Percentiles rank a stretch among this genome's conserved stretches.
These are phyloP conservation scores for Volucella bombylans DNA, from an alignment of 2,888 invertebrate species.

Conservation along the genomic window DNA sequence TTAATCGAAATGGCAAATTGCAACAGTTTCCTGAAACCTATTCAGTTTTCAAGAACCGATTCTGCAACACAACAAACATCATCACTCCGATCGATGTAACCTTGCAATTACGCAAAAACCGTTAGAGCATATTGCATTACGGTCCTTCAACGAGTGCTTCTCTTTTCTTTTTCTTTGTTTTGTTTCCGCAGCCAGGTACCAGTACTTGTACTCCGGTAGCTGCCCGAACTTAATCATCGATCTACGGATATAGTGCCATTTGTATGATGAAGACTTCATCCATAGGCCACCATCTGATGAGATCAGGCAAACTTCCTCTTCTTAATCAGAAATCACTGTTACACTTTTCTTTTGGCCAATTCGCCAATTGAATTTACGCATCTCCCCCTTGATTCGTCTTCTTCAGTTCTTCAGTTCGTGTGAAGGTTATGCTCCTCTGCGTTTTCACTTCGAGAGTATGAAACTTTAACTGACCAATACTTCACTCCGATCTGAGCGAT, in stretches of 20 bases:
- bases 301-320: slow-evolving; percentile 50
- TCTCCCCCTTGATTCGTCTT: slow-evolving; percentile 19
- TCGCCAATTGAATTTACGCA: slow-evolving; percentile 38
- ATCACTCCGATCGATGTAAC: not conserved
- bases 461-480: slow-evolving; percentile 42
- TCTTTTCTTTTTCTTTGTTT: slow-evolving; percentile 10
- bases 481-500: slow-evolving; percentile 35
- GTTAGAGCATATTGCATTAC: slow-evolving; percentile 3
- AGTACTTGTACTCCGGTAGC: too few species aligned
- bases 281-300: not conserved
- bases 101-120: not conserved
- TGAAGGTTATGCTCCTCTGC: slow-evolving; percentile 67
- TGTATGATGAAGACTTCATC: too few species aligned
- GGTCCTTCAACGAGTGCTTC: slow-evolving; percentile 3
- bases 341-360: slow-evolving; percentile 68
- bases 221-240: too few species aligned
- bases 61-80: too few species aligned
- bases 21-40: too few species aligned
- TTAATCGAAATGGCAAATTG: too few species aligned
- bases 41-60: not conserved
- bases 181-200: not conserved
- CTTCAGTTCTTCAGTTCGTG: slow-evolving; percentile 16
- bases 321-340: slow-evolving; percentile 61
- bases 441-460: slow-evolving; percentile 22
- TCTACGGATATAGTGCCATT: too few species aligned